Evolutionary conservation across 2,797 vertebrate species (phyloP), one percentile per base, ranked within the genome.

Genomic region (Gallinago nigripennis): DNA sequence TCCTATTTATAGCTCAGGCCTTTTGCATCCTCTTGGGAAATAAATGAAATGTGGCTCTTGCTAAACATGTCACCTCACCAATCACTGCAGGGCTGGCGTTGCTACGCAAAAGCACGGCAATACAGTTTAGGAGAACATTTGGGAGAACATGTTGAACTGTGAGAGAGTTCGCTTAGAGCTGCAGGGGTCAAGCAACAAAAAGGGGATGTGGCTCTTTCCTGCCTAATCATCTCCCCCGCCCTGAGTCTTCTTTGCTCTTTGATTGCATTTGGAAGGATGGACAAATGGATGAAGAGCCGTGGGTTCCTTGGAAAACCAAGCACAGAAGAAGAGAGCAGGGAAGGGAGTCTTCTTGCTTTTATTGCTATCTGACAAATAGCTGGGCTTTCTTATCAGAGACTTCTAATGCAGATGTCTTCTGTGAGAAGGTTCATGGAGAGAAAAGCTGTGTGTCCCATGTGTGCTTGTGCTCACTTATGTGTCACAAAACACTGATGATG

Each of bases 21-120:
- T 80, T 61, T 20, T 15, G 43, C 14, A n/a, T 30, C 68, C 48
- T 58, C 54, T 80, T 72, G 83, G 53, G 90, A 82, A 66, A 71
- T 5, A 20, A 50, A 35, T 4, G 66, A 65, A 58, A 61, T 2
- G 27, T 7, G 12, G 60, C 30, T 65, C 33, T 92, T 45, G 43
- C 78, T 71, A 35, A 70, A 66, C 5, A 0, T 5, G 10, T 35
- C 65, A 8, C 25, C 6, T 45, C 8, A 2, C 27, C 43, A 11
- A 2, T 11, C 10, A 0, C 54, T 6, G 35, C 1, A 0, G 51
- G 0, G 7, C n/a, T 65, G 73, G 33, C 2, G 56, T 2, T 50
- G 39, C 63, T 41, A 45, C 2, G 1, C 35, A 18, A 41, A 46
- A 51, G 8, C n/a, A 21, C 0, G 1, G 8, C 7, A 2, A 21